Base-by-base conservation (phyloP, 2,888 invertebrate species). In the Leucophenga maculata region DNA sequence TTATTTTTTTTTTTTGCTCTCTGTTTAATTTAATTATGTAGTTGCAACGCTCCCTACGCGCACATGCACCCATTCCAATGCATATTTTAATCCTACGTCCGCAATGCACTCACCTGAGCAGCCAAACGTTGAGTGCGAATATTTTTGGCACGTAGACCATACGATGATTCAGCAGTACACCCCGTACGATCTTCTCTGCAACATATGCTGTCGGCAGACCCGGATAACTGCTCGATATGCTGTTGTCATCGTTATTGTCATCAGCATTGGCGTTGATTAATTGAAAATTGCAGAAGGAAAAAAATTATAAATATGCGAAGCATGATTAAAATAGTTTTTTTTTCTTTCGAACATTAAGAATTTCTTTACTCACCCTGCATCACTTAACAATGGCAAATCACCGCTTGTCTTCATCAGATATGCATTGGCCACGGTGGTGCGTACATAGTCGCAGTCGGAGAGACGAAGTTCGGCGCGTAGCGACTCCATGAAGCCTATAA, bases 321-420 rank as follows among this genome's bases (percentile, higher is more conserved):
- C 26, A 52, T 52, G 4, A 18, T 14, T 26, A 48, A 20, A 31
- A 52, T 26, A 59, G 26, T 6, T 39, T 11, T 59, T 16, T n/a
- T n/a, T n/a, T n/a, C n/a, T n/a, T n/a, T n/a, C n/a, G n/a, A n/a
- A n/a, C n/a, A 4, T 48, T 22, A 16, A 1, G 22, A 9, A 48
- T 13, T n/a, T 44, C 0, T 0, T 9, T 8, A 65, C 78, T 77
- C 75, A 87, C 87, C 88, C 87, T 11, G 87, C 85, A 78, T 85
- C 84, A 70, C 86, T 86, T 3, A 88, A 77, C 69, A 85, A 75
- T 52, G 87, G 87, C 71, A 88, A 80, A 74, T 88, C 83, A 26
- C 88, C 87, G 52, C 88, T 86, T 20, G 89, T 89, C 68, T 83
- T 79, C 81, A 90, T 88, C 75, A 90, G 86, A 74, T 89, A 89